Percentiles rank a stretch among this genome's conserved stretches.
These are phyloP conservation scores for Leptinotarsa peninsularis DNA, from an alignment of 2,888 invertebrate species.

Conservation along the genomic window DNA sequence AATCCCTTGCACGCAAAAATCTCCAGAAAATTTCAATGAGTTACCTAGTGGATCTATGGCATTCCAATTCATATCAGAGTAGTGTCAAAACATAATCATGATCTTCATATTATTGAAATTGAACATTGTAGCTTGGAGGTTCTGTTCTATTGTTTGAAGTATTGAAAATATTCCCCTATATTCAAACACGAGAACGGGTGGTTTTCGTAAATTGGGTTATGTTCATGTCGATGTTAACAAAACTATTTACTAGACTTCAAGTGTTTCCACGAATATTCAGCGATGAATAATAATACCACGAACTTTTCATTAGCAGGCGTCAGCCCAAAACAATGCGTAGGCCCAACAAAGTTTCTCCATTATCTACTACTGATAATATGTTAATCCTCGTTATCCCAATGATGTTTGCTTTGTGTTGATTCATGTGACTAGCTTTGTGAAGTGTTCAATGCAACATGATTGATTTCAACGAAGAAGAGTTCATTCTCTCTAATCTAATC, in stretches of 20 bases:
- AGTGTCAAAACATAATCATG: no score
- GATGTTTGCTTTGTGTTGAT: background rate
- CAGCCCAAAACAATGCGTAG: background rate
- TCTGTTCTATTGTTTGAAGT: no score
- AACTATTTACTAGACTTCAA: background rate
- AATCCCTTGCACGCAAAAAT: no score
- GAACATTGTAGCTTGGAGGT: no score
- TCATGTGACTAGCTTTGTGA: background rate
- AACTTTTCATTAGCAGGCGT: background rate
- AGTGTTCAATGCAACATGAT: background rate
- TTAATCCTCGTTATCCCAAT: background rate
- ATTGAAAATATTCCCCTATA: no score
- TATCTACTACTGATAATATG: background rate
- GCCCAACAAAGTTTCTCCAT: slow-evolving; percentile 2
- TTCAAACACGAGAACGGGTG: no score
- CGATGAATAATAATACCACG: background rate
- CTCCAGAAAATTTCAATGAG: no score
- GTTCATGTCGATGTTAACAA: background rate
- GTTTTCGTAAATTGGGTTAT: background rate
- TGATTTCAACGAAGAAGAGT: background rate
- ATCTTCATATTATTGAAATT: no score
- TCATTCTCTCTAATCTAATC: background rate
- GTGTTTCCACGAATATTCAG: background rate
- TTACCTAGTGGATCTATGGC: no score
- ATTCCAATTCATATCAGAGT: no score